Percentiles rank a stretch among this genome's conserved stretches.
These are phyloP conservation scores for Kryptopterus vitreolus DNA, from an alignment of 2,797 vertebrate species.

Conservation along the genomic window DNA sequence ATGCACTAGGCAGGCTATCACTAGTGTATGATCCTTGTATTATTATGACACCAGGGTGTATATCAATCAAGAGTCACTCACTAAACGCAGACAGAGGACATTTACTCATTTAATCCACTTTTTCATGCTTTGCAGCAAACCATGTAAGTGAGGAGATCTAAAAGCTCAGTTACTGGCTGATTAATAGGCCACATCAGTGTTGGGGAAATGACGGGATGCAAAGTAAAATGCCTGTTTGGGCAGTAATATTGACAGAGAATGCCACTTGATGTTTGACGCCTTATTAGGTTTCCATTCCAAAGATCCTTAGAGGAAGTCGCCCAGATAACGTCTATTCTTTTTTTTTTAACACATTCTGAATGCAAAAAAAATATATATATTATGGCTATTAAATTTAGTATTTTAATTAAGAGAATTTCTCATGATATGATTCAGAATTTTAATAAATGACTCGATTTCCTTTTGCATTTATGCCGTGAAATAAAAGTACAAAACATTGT, in stretches of 20 bases:
- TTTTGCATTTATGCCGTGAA: not conserved
- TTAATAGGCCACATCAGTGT: conserved; percentile 29
- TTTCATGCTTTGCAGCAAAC: conserved; percentile 24
- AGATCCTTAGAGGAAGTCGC: conserved; percentile 6
- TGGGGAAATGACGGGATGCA: conserved; percentile 16
- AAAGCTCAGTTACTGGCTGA: conserved; percentile 18
- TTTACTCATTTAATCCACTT: conserved; percentile 57
- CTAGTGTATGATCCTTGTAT: conserved; percentile 50
- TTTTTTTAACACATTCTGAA: not conserved
- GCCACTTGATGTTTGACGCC: conserved; percentile 23
- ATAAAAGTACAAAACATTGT: not conserved
- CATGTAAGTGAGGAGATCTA: conserved; percentile 10
- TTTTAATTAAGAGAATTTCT: not conserved
- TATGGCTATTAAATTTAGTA: not conserved
- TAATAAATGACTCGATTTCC: not conserved
- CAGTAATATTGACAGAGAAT: conserved; percentile 17
- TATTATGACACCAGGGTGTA: conserved; percentile 35
- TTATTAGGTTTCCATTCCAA: not conserved
- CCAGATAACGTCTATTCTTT: not conserved
- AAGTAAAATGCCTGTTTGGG: conserved; percentile 23
- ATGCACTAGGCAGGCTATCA: conserved; percentile 48
- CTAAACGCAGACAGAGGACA: conserved; percentile 55
- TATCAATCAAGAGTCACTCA: conserved; percentile 54
- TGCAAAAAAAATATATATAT: not conserved
- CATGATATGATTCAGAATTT: not conserved